These are phyloP conservation scores for Acrobasis repandana DNA, from an alignment of 2,888 invertebrate species.

Conservation along the genomic window DNA sequence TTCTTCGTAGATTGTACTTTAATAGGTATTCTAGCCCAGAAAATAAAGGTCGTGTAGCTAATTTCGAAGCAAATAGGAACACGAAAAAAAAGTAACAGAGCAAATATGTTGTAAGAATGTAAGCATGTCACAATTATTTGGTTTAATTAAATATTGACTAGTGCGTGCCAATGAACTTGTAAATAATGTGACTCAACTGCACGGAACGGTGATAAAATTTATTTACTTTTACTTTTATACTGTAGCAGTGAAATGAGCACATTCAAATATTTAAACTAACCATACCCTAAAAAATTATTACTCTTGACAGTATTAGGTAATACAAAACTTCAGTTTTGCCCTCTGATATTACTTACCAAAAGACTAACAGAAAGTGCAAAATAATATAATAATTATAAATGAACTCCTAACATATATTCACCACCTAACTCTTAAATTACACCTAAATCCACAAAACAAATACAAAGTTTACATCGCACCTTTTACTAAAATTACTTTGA, in stretches of 20 bases:
- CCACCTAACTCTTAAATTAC: no score
- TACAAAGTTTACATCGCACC: no score
- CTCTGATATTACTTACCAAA: no score
- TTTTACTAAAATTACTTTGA: no score
- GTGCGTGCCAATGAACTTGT: constrained; percentile 8
- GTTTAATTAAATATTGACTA: constrained; percentile 5
- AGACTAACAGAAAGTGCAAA: neutral
- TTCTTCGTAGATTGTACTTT: neutral
- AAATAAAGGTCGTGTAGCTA: neutral
- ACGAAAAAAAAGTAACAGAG: neutral
- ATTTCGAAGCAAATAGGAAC: neutral
- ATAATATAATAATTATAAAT: no score
- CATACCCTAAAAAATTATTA: neutral
- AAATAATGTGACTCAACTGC: constrained; percentile 10
- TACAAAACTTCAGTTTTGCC: no score
- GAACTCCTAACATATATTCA: no score
- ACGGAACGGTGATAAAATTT: constrained; percentile 8
- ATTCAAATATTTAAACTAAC: neutral
- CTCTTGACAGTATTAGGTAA: no score
- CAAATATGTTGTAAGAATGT: neutral
- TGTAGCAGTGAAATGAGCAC: neutral
- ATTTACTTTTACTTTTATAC: neutral
- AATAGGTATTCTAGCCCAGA: neutral
- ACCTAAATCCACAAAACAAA: no score
- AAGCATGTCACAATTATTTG: neutral